These are phyloP conservation scores for Serrognathus titanus DNA, from an alignment of 2,888 invertebrate species.

Conservation along the genomic window DNA sequence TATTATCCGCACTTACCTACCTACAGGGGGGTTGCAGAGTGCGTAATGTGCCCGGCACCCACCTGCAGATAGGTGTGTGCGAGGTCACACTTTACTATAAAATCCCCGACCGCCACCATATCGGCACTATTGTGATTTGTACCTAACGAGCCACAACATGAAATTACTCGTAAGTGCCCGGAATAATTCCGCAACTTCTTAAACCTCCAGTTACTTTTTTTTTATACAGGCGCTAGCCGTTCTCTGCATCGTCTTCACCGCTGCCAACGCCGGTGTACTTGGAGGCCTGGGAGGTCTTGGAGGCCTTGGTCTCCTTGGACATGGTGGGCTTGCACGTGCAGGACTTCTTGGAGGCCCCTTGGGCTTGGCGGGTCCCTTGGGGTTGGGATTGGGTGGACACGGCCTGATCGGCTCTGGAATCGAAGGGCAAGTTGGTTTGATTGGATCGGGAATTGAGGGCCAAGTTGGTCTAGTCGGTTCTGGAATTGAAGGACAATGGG, in stretches of 20 bases:
- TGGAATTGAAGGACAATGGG: slow-evolving; percentile 31
- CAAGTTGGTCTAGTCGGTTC: slow-evolving; percentile 26
- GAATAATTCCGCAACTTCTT: too few relatives aligned
- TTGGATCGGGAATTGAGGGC: slow-evolving; percentile 15
- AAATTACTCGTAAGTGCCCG: too few relatives aligned
- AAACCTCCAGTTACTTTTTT: too few relatives aligned
- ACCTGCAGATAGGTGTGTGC: too few relatives aligned
- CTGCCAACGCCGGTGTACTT: slow-evolving; percentile 11
- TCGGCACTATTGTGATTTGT: too few relatives aligned
- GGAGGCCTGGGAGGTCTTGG: slow-evolving; percentile 8
- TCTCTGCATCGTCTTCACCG: slow-evolving; percentile 9
- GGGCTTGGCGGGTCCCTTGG: not conserved
- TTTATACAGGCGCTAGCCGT: slow-evolving; percentile 7
- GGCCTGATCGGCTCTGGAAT: not conserved
- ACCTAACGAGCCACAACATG: too few relatives aligned
- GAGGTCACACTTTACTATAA: too few relatives aligned
- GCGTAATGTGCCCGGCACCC: too few relatives aligned
- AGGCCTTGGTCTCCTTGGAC: slow-evolving; percentile 3
- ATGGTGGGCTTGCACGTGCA: slow-evolving; percentile 14
- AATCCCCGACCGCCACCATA: too few relatives aligned
- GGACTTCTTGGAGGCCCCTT: not conserved
- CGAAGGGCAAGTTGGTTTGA: not conserved
- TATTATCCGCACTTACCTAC: too few relatives aligned
- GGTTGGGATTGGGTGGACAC: slow-evolving; percentile 1
- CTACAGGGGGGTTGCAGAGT: too few relatives aligned